These are phyloP conservation scores for Plusia festucae DNA, from an alignment of 2,888 invertebrate species.

Conservation along the genomic window DNA sequence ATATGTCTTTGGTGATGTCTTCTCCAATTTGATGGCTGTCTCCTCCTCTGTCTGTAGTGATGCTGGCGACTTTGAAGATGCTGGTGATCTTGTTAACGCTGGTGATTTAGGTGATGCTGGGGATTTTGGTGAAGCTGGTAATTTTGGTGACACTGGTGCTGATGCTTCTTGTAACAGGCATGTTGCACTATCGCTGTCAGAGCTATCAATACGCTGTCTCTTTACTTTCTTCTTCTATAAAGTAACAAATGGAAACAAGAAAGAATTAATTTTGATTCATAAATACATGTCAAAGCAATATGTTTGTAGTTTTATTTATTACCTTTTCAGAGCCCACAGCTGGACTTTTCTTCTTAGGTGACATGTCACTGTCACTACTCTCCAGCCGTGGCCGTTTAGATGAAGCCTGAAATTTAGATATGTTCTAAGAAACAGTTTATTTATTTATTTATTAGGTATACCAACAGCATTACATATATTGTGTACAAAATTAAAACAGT, in stretches of 20 bases:
- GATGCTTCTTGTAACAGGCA: conserved; percentile 23
- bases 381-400: conserved; percentile 75
- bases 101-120: too few relatives aligned
- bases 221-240: conserved; percentile 76
- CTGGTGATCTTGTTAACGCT: too few relatives aligned
- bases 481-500: too few relatives aligned
- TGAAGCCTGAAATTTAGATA: conserved; percentile 61
- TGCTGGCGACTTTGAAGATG: too few relatives aligned
- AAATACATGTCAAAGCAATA: too few relatives aligned
- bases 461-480: too few relatives aligned
- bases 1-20: conserved; percentile 71
- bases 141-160: conserved; percentile 20
- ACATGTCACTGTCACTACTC: conserved; percentile 75
- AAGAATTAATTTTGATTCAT: too few relatives aligned
- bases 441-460: too few relatives aligned
- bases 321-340: conserved; percentile 61
- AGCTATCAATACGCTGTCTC: conserved; percentile 80
- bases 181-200: conserved; percentile 74
- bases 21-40: conserved; percentile 63
- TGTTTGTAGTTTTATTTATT: conserved; percentile 9
- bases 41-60: conserved; percentile 32
- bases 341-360: conserved; percentile 55
- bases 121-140: too few relatives aligned
- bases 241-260: background rate
- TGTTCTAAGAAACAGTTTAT: too few relatives aligned